Base-by-base conservation (phyloP, 2,888 invertebrate species). In the Amiota minor region DNA sequence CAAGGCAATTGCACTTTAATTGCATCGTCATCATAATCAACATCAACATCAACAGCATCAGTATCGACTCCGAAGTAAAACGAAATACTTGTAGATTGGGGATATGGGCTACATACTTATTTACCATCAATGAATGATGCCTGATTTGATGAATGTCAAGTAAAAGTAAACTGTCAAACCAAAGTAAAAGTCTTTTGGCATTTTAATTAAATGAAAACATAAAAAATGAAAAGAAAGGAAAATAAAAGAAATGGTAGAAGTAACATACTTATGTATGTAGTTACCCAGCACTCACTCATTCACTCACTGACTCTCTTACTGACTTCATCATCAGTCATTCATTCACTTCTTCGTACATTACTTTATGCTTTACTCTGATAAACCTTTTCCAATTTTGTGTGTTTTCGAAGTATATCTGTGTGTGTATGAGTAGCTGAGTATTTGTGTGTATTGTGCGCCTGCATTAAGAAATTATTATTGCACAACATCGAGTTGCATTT, bases 161-260 rank as follows among this genome's bases (percentile, higher is more conserved):
- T 83, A 83, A 83, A 83, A 83, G 83, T 85, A 82, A 85, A 82
- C 78, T 82, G 81, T 76, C 56, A 67, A 72, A 59, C 59, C 56
- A 78, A 75, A 77, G 71, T 73, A 75, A 71, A 74, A 72, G 75
- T 62, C 53, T 64, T 75, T 76, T 74, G 70, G 67, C 67, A 53
- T 68, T 68, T 68, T 68, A 68, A 50, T 68, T 50, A 68, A 68
- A 68, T 23, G 59, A 71, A 72, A 49, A 75, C 75, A 76, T 75
- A 16, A 50, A 47, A 64, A 64, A 23, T 64, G 45, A 35, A 64
- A 64, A 16, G 46, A 64, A 64, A 23, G 4, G 46, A 23, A 64
- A 45, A n/a, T 45, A n/a, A 18, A 16, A 35, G 35, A 2, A 4
- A 35, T 6, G 35, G 35, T 35, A 35, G 35, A 35, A 35, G 35